These are phyloP conservation scores for Megalopta genalis DNA, from an alignment of 1,140 invertebrate species.

Conservation along the genomic window DNA sequence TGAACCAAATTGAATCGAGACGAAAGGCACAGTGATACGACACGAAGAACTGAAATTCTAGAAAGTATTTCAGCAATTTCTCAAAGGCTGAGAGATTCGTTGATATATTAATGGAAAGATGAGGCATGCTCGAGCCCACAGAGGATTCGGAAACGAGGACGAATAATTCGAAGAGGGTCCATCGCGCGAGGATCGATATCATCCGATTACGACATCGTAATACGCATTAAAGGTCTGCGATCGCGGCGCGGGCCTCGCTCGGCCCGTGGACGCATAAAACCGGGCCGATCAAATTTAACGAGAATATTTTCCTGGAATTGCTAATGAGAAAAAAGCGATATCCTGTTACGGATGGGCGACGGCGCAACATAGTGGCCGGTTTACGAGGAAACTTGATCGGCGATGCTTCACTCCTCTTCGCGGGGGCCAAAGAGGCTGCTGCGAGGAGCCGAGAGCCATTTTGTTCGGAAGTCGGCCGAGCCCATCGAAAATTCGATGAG, in stretches of 20 bases:
- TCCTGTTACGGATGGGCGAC: neutral
- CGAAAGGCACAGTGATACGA: no score
- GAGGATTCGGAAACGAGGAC: no score
- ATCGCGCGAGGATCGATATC: no score
- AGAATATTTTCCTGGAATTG: neutral
- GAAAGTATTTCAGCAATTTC: no score
- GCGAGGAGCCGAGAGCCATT: neutral
- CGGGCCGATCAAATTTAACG: neutral
- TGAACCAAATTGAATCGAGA: no score
- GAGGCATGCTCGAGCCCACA: no score
- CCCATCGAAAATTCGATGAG: conserved; percentile 2
- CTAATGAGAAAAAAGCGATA: conserved; percentile 9
- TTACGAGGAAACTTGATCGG: conserved; percentile 11
- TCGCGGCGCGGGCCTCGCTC: neutral
- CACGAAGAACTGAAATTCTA: no score
- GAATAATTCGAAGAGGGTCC: no score
- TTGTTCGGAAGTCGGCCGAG: neutral
- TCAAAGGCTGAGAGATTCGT: no score
- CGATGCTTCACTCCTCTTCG: neutral
- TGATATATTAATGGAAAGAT: no score
- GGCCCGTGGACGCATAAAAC: neutral
- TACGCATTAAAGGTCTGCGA: neutral
- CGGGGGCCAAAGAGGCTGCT: neutral
- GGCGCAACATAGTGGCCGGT: neutral
- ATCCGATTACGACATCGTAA: neutral